Base-by-base conservation (phyloP, 1,140 invertebrate species). In the Linepithema humile region DNA sequence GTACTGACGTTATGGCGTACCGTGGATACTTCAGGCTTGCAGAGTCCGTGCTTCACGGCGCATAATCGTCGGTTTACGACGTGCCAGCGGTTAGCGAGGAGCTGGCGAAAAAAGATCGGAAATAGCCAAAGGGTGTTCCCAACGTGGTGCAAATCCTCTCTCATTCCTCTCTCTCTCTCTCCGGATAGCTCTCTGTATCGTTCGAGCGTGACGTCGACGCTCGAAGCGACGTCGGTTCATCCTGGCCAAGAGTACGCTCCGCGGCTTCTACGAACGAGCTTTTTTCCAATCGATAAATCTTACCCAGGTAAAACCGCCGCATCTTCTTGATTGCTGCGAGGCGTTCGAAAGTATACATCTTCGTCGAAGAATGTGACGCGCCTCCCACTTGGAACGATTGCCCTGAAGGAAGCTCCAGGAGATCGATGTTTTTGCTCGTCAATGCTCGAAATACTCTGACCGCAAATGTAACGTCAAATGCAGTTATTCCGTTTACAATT, bases 91-190 rank as follows among this genome's bases (percentile, higher is more conserved):
- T 59, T 45, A 23, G 17, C 32, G 23, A 43, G 6, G 17, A 60
- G 26, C 23, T 6, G 17, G 10, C 17, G 55, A 55, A 57, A 78
- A 53, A 90, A 85, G 77, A 83, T 77, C 48, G 77, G 73, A 85
- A 85, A 88, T 88, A 53, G 73, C 82, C 70, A 73, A 80, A 72
- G 73, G 23, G 38, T 74, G 38, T 59, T 74, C n/a, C 74, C 40
- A 70, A 65, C 29, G 35, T 38, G 48, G 57, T 35, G 32, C 65
- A 17, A 48, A 50, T 77, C 35, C 5, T 65, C 20, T 40, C 60
- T 70, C 23, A 10, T 43, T 15, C 12, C 12, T 45, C 43, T 45
- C 43, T 45, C 20, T 38, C 23, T 72, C 48, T 57, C 32, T 40
- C 15, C 29, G 26, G 4, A 2, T 20, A 45, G 15, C 7, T 65